Evolutionary conservation across 2,113 vertebrate species (phyloP).

Genomic region (Trogon melanurus): DNA sequence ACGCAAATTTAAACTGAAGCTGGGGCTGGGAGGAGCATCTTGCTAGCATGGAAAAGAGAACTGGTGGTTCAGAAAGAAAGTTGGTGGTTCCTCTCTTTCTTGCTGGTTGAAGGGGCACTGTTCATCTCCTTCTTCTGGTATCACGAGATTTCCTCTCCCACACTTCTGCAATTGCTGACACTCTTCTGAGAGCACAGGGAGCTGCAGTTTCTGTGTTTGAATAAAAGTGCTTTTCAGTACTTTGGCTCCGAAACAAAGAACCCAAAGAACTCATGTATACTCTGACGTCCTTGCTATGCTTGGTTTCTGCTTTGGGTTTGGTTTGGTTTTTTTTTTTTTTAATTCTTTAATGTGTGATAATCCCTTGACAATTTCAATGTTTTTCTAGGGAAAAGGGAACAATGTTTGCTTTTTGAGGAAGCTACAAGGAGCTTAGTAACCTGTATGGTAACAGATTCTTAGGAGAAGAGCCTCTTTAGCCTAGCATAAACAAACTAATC

Average conservation of each 20-base stretch:
- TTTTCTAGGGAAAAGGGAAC: neutral
- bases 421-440: neutral
- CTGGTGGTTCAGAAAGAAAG: neutral
- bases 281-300: neutral
- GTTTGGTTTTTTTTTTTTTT: neutral
- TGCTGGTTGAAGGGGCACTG: neutral
- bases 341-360: neutral
- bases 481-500: neutral
- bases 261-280: neutral
- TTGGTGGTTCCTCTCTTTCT: neutral
- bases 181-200: neutral
- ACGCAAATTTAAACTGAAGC: neutral
- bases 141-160: neutral
- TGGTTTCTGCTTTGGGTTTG: no score
- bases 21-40: neutral
- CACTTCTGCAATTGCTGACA: slow-evolving; percentile 5
- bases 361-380: neutral
- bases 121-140: neutral
- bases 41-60: neutral
- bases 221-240: neutral
- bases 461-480: neutral
- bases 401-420: neutral
- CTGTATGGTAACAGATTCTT: neutral
- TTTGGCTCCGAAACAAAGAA: neutral
- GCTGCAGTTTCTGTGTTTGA: neutral